phyloP scores from a whole-genome alignment of 2,888 invertebrate species.

The Chalcis sispes region DNA sequence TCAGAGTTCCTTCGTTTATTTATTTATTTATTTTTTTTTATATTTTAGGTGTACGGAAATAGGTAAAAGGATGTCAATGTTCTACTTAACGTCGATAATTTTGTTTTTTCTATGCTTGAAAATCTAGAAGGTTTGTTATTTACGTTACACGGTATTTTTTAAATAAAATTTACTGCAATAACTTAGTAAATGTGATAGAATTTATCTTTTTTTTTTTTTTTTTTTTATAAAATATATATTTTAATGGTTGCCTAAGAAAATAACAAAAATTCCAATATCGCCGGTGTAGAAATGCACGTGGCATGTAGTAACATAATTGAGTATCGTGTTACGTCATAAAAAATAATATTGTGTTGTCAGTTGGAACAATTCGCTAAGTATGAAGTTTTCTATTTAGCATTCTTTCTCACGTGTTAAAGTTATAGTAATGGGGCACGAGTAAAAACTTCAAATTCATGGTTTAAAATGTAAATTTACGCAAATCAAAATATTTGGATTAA shows the following conservation, averaged over 20 bases:
- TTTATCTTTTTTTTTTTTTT: background rate
- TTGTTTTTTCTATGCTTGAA: no score
- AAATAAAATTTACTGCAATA: no score
- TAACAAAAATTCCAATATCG: background rate
- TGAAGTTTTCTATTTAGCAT: background rate
- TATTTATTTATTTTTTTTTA: no score
- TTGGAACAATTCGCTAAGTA: background rate
- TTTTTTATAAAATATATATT: no score
- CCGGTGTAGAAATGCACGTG: background rate
- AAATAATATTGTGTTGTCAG: background rate
- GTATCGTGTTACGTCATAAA: background rate
- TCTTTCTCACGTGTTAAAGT: no score
- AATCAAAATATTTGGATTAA: background rate
- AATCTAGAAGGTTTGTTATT: no score
- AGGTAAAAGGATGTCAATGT: no score
- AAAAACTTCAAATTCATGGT: background rate
- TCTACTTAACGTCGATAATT: no score
- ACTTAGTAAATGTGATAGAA: background rate
- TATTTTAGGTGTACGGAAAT: no score
- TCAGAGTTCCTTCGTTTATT: no score
- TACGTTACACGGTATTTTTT: no score
- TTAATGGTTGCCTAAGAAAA: background rate
- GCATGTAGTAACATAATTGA: no score
- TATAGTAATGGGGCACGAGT: background rate
- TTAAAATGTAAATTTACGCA: background rate